Base-by-base conservation (phyloP, 2,888 invertebrate species). In the Agonopterix heracliana region DNA sequence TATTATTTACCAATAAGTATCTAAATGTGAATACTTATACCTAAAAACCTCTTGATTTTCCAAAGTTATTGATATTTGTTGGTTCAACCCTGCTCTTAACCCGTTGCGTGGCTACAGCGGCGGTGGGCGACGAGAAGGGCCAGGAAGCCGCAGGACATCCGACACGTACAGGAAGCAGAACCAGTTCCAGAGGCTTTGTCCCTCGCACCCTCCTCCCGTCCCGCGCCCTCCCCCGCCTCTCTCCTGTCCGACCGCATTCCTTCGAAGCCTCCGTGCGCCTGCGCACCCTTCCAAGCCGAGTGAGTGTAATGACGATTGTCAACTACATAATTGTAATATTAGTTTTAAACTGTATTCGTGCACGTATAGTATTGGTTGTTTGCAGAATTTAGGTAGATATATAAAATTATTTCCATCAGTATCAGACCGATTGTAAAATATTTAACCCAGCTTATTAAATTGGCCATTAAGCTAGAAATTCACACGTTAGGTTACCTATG, bases 101-200 rank as follows among this genome's bases (percentile, higher is more conserved):
- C 74, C 76, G 72, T 71, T 70, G 71, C 65, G 67, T 68, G 64
- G 69, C 53, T 47, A 59, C 58, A 54, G 58, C 57, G 44, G 54
- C 59, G 60, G 61, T 60, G 59, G 57, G 65, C 64, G 66, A 67
- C 59, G 75, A 71, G 71, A 69, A 69, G 78, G 78, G 81, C 81
- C 83, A 86, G 87, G 87, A 87, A 88, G 88, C 88, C 88, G 87
- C 87, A 87, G 88, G 88, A 88, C 88, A 88, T 88, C 88, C 88
- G 88, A 88, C 86, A 87, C 88, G 85, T 83, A 88, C 88, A 88
- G 88, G 88, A 88, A 88, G 86, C 85, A 78, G 72, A 88, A 87
- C 88, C 85, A 83, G 87, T 88, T 83, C 70, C 78, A 73, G 71
- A 76, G 78, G 74, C 82, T 83, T 85, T 84, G 85, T 86, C 83